Percentiles rank a stretch among this genome's conserved stretches.
Conservation (phyloP, 2,888 invertebrate species). For the Amiota minor region DNA sequence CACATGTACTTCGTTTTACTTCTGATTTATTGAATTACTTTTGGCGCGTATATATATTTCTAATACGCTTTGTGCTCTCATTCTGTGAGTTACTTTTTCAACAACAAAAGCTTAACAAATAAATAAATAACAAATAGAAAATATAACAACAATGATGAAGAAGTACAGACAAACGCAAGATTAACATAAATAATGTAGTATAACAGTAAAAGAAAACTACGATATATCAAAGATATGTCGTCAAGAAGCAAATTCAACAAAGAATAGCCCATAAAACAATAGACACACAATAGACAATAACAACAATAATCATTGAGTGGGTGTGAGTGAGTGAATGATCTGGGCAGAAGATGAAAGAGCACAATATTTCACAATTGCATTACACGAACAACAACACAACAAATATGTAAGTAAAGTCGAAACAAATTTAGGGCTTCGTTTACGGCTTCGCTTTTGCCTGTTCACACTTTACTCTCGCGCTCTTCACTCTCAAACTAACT, state of each 20-base stretch:
- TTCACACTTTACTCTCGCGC: not conserved
- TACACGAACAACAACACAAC: constrained; percentile 15
- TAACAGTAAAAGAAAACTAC: constrained; percentile 55
- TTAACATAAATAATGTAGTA: constrained; percentile 62
- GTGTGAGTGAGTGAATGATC: not conserved
- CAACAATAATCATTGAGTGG: constrained; percentile 26
- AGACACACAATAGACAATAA: constrained; percentile 4
- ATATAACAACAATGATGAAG: constrained; percentile 47
- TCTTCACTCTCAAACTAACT: not conserved
- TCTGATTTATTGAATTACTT: constrained; percentile 23
- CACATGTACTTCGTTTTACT: not conserved
- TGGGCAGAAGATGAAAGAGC: too few species aligned
- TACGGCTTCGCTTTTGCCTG: constrained; percentile 17
- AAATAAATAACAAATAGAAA: not conserved
- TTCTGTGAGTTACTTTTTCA: not conserved
- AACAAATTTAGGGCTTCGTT: constrained; percentile 44
- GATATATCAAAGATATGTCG: constrained; percentile 20
- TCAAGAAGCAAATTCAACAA: constrained; percentile 42
- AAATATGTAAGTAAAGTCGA: constrained; percentile 27
- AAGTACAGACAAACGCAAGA: constrained; percentile 46
- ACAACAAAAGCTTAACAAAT: not conserved
- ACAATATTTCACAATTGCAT: not conserved
- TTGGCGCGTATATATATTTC: not conserved
- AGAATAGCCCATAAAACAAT: constrained; percentile 13
- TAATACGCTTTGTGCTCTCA: not conserved